These are phyloP conservation scores for Manis pentadactyla DNA, from an alignment of 2,797 vertebrate genomes.

Conservation along the genomic window DNA sequence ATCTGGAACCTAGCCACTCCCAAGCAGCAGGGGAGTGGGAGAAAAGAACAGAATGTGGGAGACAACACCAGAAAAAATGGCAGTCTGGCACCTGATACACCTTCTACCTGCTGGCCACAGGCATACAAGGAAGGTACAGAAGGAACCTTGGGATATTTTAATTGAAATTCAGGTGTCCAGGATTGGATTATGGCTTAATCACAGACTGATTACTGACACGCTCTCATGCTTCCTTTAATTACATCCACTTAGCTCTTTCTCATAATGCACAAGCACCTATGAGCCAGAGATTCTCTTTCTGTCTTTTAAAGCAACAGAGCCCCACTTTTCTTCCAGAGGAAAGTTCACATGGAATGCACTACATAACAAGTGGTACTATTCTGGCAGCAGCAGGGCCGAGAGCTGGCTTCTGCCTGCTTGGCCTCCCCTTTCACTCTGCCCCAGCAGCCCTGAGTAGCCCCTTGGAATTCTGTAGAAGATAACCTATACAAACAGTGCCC, in stretches of 20 bases:
- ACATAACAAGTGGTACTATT: not conserved
- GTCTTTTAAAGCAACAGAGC: not conserved
- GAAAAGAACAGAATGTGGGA: not conserved
- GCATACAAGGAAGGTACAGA: not conserved
- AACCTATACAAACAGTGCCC: not conserved
- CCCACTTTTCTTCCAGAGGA: not conserved
- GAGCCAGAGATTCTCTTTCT: not conserved
- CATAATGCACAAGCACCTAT: not conserved
- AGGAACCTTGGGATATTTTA: not conserved
- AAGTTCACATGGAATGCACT: not conserved
- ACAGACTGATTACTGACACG: not conserved
- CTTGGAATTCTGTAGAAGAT: not conserved
- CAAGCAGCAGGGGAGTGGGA: not conserved
- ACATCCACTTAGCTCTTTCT: not conserved
- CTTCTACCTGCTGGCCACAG: not conserved
- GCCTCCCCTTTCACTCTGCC: not conserved
- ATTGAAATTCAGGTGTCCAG: not conserved
- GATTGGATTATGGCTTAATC: not conserved
- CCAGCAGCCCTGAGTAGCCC: not conserved
- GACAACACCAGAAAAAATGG: not conserved
- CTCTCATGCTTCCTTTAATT: conserved; percentile 28
- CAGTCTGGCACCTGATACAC: not conserved
- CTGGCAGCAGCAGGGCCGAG: not conserved
- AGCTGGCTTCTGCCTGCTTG: not conserved
- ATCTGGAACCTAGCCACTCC: not conserved